Base-by-base conservation (phyloP, 2,113 vertebrate species). In the Takifugu bimaculatus region DNA sequence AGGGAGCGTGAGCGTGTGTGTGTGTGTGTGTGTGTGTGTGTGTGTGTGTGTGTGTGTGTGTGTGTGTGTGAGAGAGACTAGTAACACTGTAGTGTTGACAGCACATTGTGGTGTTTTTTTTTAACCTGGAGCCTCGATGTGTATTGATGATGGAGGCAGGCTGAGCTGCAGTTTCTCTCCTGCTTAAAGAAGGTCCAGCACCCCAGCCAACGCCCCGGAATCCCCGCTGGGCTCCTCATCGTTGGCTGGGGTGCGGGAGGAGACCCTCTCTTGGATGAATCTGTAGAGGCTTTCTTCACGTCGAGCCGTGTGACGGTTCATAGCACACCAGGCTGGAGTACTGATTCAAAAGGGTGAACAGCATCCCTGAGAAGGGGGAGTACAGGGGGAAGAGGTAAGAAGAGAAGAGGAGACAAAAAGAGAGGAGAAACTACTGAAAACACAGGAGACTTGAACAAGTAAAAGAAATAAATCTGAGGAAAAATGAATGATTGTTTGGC, bases 261-360 rank as follows among this genome's bases (percentile, higher is more conserved):
- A 91, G 43, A 92, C 25, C 4, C 68, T 80, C 50, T 88, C 88
- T 57, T 92, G 90, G 78, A 99, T 92, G 88, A 95, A 99, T 26
- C 88, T 71, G 71, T 99, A 99, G 58, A 99, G 91, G 65, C 85
- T 94, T 82, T 91, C 32, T 50, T 94, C 91, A 26, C 94, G 94
- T 70, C 91, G 92, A 13, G 86, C 71, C n/a, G 86, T 85, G 48
- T 85, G 88, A 78, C 94, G 94, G 77, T 90, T 93, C 82, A 90
- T 94, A 87, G n/a, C 95, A 97, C 82, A 94, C 90, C 42, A 91
- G 72, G 35, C 70, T 91, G 81, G 91, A 94, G 57, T 98, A 99
- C 65, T 91, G 91, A 63, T 92, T 89, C 75, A 99, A 74, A 64
- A 97, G 88, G 74, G 72, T 83, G 80, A 93, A 98, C 54, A 99